phyloP scores from a whole-genome alignment of 37 sponge, comb jelly and placozoan genomes.

The Ephydatia muelleri region DNA sequence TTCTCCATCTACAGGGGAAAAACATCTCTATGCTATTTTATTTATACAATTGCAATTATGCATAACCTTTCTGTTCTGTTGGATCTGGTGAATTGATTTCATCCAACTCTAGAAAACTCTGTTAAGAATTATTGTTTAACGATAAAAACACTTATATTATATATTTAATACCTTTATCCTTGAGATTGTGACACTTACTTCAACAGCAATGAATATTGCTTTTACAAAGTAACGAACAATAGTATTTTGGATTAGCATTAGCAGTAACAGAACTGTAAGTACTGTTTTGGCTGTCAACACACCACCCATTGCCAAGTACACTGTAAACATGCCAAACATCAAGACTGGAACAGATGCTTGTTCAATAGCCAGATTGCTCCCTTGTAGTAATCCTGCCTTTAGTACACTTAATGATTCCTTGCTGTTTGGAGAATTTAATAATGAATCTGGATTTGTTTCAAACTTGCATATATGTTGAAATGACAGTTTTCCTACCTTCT shows the following conservation, averaged over 20 bases:
- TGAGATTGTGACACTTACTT: conserved; percentile 29
- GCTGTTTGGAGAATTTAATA: conserved; percentile 6
- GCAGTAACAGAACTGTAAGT: conserved; percentile 30
- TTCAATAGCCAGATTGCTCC: background rate
- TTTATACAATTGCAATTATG: too few species aligned
- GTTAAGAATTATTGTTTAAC: too few species aligned
- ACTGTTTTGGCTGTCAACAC: conserved; percentile 30
- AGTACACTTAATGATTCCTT: background rate
- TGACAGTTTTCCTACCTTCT: background rate
- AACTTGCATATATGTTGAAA: too few species aligned
- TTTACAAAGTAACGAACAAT: background rate
- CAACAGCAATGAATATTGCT: conserved; percentile 2
- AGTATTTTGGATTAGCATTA: background rate
- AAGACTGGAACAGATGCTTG: background rate
- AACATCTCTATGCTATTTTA: too few species aligned
- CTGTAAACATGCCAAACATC: conserved; percentile 12
- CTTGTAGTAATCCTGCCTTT: conserved; percentile 23
- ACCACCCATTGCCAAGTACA: conserved; percentile 15
- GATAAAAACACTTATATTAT: too few species aligned
- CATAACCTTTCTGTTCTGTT: too few species aligned
- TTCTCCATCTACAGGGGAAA: too few species aligned
- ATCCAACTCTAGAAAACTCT: background rate
- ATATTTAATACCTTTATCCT: conserved; percentile 42
- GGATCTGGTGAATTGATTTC: background rate
- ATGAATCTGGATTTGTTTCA: too few species aligned